Conservation (phyloP, 1,140 invertebrate species). For the Psilanteris sp. region DNA sequence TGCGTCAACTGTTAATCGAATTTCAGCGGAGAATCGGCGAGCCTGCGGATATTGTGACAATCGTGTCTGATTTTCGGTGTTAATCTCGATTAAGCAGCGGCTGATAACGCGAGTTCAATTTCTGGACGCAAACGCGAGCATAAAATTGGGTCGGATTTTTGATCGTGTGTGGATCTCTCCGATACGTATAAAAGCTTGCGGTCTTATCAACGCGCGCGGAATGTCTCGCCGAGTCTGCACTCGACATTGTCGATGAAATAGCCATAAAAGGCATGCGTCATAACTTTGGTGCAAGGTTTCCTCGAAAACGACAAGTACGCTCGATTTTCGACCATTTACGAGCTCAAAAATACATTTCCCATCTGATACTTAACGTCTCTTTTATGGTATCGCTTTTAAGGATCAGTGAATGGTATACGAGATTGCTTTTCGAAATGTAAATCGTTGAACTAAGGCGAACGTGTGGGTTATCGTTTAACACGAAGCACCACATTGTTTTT, state of each 20-base stretch:
- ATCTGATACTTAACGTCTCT: constrained; percentile 59
- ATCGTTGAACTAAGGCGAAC: constrained; percentile 9
- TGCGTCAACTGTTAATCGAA: no score
- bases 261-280: constrained; percentile 54
- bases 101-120: not conserved
- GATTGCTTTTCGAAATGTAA: constrained; percentile 46
- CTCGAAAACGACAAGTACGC: constrained; percentile 55
- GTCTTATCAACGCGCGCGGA: constrained; percentile 50
- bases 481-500: constrained; percentile 19
- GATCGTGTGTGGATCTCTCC: constrained; percentile 5
- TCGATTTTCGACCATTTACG: constrained; percentile 61
- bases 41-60: no score
- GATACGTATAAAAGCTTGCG: constrained; percentile 38
- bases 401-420: constrained; percentile 32
- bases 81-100: not conserved
- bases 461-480: constrained; percentile 28
- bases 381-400: constrained; percentile 54
- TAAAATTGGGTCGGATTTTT: constrained; percentile 19
- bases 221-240: constrained; percentile 55
- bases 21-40: no score
- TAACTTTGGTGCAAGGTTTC: constrained; percentile 51
- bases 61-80: no score
- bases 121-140: not conserved
- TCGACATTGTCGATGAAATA: constrained; percentile 62
- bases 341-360: constrained; percentile 57